phyloP scores from a whole-genome alignment of 2,888 invertebrate genomes.

The Brachyptera risi region DNA sequence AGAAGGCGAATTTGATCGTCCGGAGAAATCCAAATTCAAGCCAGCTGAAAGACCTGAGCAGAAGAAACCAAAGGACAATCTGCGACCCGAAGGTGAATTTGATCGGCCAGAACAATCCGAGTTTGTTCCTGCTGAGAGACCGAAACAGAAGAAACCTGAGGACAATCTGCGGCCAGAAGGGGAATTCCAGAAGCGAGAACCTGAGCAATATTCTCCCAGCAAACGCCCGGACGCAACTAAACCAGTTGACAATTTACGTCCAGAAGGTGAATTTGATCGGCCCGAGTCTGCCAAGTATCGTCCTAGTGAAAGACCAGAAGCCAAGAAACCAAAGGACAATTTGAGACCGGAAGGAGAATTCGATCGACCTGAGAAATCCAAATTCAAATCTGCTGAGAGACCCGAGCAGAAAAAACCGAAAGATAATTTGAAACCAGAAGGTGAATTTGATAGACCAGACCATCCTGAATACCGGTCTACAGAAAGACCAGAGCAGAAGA shows the following conservation, averaged over 20 bases:
- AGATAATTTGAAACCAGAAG: constrained; percentile 53
- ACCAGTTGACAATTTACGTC: constrained; percentile 51
- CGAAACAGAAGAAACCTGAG: constrained; percentile 56
- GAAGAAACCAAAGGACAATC: constrained; percentile 40
- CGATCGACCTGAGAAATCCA: constrained; percentile 26
- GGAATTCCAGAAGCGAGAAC: constrained; percentile 43
- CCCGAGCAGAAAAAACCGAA: constrained; percentile 35
- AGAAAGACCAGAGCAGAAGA: constrained; percentile 47
- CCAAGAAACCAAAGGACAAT: constrained; percentile 50
- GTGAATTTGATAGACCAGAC: constrained; percentile 40
- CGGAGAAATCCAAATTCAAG: constrained; percentile 46
- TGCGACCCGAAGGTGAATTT: constrained; percentile 39
- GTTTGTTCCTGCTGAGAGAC: constrained; percentile 55
- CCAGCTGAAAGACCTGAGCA: constrained; percentile 56
- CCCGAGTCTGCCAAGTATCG: constrained; percentile 45
- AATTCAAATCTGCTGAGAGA: constrained; percentile 29
- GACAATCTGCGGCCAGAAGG: constrained; percentile 49
- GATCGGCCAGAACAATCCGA: constrained; percentile 40
- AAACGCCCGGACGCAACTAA: constrained; percentile 40
- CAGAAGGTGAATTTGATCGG: constrained; percentile 48
- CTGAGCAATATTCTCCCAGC: constrained; percentile 39
- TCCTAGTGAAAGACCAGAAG: constrained; percentile 46
- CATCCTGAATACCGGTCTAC: constrained; percentile 33
- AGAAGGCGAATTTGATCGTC: constrained; percentile 55
- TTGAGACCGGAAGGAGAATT: constrained; percentile 29